Base-by-base conservation (phyloP, 2,888 invertebrate species). In the Drosophila austrosaltans region DNA sequence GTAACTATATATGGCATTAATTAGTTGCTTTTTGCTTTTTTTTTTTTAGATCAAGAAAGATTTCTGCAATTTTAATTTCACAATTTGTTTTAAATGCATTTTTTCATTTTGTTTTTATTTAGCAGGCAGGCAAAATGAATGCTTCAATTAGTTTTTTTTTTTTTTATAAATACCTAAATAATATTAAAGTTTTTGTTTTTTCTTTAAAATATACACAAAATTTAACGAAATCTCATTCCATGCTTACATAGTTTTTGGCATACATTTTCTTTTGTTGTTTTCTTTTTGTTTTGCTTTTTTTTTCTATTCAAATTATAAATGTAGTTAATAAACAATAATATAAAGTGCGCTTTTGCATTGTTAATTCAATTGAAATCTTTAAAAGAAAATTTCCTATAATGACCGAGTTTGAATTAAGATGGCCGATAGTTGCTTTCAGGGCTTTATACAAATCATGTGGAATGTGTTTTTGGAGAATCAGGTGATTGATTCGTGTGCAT, bases 271-370 rank as follows among this genome's bases (percentile, higher is more conserved):
- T 36, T 53, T 58, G 25, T 58, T 48, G 40, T 67, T 44, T 56
- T 58, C 73, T 66, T 42, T 75, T 79, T 69, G 64, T 8, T 48
- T 48, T 48, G 48, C 7, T 7, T 44, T 48, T 10, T 0, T 16
- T 2, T 12, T 40, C 22, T 48, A 48, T 25, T 48, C 16, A 85
- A 85, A 85, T 88, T 85, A 84, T 84, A 84, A 79, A 84, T 84
- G 84, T 84, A 84, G 89, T 81, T 84, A 88, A 84, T 71, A 65
- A 88, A 80, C 67, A 74, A 72, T 67, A 88, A 74, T 75, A 67
- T 75, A 67, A 82, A 79, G 48, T 67, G 40, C 63, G 65, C 62
- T 68, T 75, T 78, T 81, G 79, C 79, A 83, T 84, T 84, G 54
- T 63, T 69, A 79, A 79, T 78, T 71, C 69, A 69, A 77, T 77